phyloP scores from a whole-genome alignment of 2,113 vertebrate genomes.

The Leuciscus idus region DNA sequence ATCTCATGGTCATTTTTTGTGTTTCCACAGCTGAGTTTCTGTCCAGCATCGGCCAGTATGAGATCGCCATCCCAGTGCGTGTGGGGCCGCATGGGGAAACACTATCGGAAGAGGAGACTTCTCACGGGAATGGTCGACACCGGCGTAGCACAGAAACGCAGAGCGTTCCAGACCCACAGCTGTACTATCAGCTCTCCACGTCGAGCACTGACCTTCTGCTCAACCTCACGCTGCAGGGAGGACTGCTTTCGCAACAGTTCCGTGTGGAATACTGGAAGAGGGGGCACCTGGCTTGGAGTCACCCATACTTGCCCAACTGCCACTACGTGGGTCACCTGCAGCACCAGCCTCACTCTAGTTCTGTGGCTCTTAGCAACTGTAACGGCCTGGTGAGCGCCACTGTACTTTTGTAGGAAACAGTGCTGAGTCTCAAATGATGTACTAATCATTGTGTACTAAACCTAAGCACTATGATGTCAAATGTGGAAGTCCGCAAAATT shows the following conservation, averaged over 20 bases:
- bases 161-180: constrained; percentile 71
- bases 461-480: background rate
- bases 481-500: background rate
- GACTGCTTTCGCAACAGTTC: constrained; percentile 89
- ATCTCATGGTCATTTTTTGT: constrained; percentile 11
- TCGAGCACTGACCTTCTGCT: constrained; percentile 89
- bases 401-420: background rate
- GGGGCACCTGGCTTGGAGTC: constrained; percentile 90
- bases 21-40: constrained; percentile 87
- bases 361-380: constrained; percentile 97
- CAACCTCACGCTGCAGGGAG: constrained; percentile 90
- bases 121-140: constrained; percentile 45
- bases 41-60: constrained; percentile 92
- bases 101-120: constrained; percentile 73
- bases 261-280: constrained; percentile 96
- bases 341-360: constrained; percentile 85
- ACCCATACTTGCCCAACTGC: constrained; percentile 87
- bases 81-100: constrained; percentile 87
- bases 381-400: constrained; percentile 91
- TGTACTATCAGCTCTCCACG: constrained; percentile 94
- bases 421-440: background rate
- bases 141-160: constrained; percentile 65
- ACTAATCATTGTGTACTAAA: background rate
- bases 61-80: constrained; percentile 91
- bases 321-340: constrained; percentile 94